Conservation (phyloP, 2,888 invertebrate genomes). For the Microdon myrmicae region DNA sequence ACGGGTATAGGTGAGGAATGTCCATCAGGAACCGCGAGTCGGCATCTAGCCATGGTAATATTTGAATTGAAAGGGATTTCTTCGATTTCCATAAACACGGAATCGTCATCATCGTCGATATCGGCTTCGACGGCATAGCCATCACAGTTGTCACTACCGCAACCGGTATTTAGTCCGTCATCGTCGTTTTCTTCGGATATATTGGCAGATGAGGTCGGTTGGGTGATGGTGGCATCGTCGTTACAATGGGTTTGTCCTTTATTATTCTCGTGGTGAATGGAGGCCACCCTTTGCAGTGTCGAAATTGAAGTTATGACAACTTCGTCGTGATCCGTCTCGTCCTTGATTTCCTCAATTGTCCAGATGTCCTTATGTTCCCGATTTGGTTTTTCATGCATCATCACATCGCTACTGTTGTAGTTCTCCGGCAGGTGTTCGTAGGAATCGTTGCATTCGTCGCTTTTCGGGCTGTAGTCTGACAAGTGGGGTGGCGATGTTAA, state of each 20-base stretch:
- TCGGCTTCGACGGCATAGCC: constrained; percentile 39
- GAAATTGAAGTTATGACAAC: constrained; percentile 40
- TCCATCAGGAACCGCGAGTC: constrained; percentile 21
- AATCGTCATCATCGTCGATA: constrained; percentile 55
- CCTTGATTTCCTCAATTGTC: constrained; percentile 61
- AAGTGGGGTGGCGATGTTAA: constrained; percentile 38
- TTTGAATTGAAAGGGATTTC: constrained; percentile 37
- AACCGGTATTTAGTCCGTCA: background rate
- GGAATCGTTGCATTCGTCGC: constrained; percentile 53
- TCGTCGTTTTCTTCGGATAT: constrained; percentile 4
- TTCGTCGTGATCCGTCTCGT: constrained; percentile 37
- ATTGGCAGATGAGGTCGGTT: background rate
- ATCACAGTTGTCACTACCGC: constrained; percentile 15
- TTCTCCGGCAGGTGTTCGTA: constrained; percentile 59
- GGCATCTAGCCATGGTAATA: constrained; percentile 1
- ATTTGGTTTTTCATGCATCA: constrained; percentile 60
- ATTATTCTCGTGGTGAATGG: constrained; percentile 23
- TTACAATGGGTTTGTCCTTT: constrained; percentile 22
- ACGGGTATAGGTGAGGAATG: constrained; percentile 21
- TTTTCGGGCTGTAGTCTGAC: constrained; percentile 48
- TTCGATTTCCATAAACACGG: constrained; percentile 49
- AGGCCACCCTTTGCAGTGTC: background rate
- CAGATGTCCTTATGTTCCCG: constrained; percentile 66
- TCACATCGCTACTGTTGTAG: constrained; percentile 59
- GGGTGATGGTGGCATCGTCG: constrained; percentile 25